phyloP scores from a whole-genome alignment of 2,113 vertebrate species.

The Campylomormyrus numenius region DNA sequence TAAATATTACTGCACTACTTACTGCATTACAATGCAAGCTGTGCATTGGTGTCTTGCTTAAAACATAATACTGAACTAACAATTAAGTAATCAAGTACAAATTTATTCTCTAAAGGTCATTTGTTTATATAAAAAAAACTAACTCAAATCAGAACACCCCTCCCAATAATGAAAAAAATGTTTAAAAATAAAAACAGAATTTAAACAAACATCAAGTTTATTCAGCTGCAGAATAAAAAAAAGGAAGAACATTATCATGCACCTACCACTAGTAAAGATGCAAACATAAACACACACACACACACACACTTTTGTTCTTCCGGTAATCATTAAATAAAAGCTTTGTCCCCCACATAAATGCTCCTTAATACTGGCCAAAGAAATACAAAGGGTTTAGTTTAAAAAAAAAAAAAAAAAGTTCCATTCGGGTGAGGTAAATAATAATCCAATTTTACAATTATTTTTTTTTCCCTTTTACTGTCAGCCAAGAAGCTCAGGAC shows the following conservation, averaged over 20 bases:
- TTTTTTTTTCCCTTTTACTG: not conserved
- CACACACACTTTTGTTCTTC: not conserved
- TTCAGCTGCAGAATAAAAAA: not conserved
- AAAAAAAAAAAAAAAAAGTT: not conserved
- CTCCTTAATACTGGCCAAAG: not conserved
- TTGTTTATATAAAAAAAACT: not conserved
- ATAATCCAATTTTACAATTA: slow-evolving; percentile 1
- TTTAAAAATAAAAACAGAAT: not conserved
- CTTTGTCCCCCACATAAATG: not conserved
- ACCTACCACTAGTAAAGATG: not conserved
- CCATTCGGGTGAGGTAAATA: not conserved
- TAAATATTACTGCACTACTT: not conserved
- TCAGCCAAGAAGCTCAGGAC: slow-evolving; percentile 19
- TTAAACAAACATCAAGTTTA: not conserved
- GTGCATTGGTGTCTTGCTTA: not conserved
- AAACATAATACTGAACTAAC: not conserved
- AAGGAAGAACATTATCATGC: not conserved
- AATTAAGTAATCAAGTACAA: not conserved
- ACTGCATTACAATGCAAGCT: not conserved
- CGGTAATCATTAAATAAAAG: not conserved
- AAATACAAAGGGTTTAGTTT: not conserved
- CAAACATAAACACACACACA: not conserved
- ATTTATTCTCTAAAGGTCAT: not conserved
- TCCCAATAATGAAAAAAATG: not conserved
- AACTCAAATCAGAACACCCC: not conserved